phyloP scores from a whole-genome alignment of 2,797 vertebrate genomes.

The Pipistrellus nathusii region DNA sequence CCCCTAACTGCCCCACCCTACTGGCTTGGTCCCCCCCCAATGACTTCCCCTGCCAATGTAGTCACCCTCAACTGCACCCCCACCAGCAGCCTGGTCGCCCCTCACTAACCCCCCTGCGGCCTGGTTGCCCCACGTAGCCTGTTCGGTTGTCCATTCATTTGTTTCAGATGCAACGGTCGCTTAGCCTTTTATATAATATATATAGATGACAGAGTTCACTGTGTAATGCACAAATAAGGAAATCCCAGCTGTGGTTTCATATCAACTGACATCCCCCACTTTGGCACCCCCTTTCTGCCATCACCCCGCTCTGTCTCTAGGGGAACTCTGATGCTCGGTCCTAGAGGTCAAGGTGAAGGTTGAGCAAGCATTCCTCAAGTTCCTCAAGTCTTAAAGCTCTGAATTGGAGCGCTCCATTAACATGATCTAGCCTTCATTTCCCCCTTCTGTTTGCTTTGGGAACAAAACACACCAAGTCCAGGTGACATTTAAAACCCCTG shows the following conservation, averaged over 20 bases:
- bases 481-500: background rate
- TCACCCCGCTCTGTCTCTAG: background rate
- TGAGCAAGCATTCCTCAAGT: too few relatives aligned
- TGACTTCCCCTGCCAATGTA: too few relatives aligned
- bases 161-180: too few relatives aligned
- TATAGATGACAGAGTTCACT: background rate
- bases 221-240: background rate
- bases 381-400: background rate
- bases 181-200: too few relatives aligned
- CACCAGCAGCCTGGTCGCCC: too few relatives aligned
- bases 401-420: background rate
- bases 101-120: too few relatives aligned
- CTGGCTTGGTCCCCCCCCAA: too few relatives aligned
- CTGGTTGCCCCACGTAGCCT: too few relatives aligned
- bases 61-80: too few relatives aligned
- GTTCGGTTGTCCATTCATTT: too few relatives aligned
- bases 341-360: background rate
- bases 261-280: rapidly evolving
- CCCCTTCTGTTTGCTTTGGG: background rate
- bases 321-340: rapidly evolving
- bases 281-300: too few relatives aligned
- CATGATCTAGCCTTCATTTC: background rate
- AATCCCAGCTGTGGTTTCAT: background rate
- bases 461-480: background rate
- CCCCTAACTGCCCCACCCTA: too few relatives aligned